phyloP scores from a whole-genome alignment of 2,113 vertebrate genomes.

The Beaufortia kweichowensis region DNA sequence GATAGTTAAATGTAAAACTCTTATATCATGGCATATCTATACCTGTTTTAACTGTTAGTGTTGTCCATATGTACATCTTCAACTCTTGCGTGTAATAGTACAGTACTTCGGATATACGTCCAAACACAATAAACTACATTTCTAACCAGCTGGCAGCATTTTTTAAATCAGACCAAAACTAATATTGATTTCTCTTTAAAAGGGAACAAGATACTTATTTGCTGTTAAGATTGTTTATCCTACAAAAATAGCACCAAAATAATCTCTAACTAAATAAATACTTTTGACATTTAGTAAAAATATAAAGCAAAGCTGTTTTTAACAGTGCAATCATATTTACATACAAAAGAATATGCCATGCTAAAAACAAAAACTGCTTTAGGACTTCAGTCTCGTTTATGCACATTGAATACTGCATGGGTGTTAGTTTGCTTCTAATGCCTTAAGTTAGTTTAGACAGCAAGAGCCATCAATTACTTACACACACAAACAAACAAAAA shows the following conservation, averaged over 20 bases:
- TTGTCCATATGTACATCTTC: not conserved
- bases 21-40: not conserved
- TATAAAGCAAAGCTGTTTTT: conserved; percentile 61
- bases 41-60: not conserved
- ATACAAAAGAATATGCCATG: conserved; percentile 48
- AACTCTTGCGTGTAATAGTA: not conserved
- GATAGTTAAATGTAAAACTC: conserved; percentile 13
- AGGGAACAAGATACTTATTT: conserved; percentile 12
- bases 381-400: not conserved
- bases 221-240: not conserved
- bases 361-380: conserved; percentile 19
- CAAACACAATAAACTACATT: not conserved
- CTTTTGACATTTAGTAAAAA: conserved; percentile 68
- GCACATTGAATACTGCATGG: not conserved
- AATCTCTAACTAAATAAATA: conserved; percentile 73
- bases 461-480: not conserved
- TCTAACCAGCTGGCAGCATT: not conserved
- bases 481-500: not conserved
- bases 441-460: conserved; percentile 16
- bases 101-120: conserved; percentile 4
- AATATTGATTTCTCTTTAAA: conserved; percentile 19
- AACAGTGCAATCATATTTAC: conserved; percentile 70
- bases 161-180: conserved; percentile 10
- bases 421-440: conserved; percentile 35
- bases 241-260: conserved; percentile 65